A percentile compares a stretch with the other conserved stretches of the same genome.
These are phyloP conservation scores for Ectropis crepuscularia DNA, from an alignment of 2,888 invertebrate species.

Conservation along the genomic window DNA sequence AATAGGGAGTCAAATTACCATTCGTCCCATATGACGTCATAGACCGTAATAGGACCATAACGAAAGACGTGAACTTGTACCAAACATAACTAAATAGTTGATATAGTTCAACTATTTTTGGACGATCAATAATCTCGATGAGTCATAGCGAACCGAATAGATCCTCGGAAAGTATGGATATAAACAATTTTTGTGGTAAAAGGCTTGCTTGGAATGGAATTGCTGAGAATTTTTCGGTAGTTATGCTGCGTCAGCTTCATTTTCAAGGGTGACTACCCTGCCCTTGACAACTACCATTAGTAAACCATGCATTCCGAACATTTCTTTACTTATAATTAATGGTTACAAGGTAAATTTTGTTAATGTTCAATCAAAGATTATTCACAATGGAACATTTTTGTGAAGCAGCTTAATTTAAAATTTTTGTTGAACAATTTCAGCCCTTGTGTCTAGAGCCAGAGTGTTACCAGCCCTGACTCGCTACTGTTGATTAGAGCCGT, in stretches of 20 bases:
- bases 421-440: too few relatives aligned
- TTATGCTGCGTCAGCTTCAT: not conserved
- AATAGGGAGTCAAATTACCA: constrained; percentile 3
- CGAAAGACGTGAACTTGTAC: constrained; percentile 7
- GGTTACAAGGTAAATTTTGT: not conserved
- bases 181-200: not conserved
- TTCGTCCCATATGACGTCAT: constrained; percentile 7
- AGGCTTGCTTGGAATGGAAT: not conserved
- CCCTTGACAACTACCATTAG: not conserved
- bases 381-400: too few relatives aligned
- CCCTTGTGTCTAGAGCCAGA: too few relatives aligned
- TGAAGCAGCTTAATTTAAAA: too few relatives aligned
- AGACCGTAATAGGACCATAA: not conserved
- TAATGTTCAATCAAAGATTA: too few relatives aligned
- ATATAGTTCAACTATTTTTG: constrained; percentile 19
- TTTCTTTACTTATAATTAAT: not conserved
- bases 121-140: constrained; percentile 20
- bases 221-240: not conserved
- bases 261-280: too few relatives aligned
- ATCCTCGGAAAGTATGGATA: not conserved
- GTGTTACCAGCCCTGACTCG: too few relatives aligned
- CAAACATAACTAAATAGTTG: constrained; percentile 4
- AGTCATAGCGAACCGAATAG: constrained; percentile 4
- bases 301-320: not conserved
- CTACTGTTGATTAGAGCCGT: too few relatives aligned